Percentiles rank a stretch among this genome's conserved stretches.
These are phyloP conservation scores for Ernsta delagoae DNA, from an alignment of 2,888 invertebrate species.

Conservation along the genomic window DNA sequence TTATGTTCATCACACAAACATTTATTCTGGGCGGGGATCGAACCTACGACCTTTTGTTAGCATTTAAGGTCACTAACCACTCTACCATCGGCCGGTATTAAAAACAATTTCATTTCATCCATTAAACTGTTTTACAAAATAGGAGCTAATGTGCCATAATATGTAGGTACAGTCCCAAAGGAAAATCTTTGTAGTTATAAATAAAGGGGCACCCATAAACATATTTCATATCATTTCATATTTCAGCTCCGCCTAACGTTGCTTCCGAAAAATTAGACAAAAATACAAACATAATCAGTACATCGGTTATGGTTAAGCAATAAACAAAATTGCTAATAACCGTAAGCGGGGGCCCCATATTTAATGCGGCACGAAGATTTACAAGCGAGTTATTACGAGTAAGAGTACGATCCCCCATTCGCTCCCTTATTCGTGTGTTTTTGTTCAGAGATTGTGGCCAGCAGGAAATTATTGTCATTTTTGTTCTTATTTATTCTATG, in stretches of 20 bases:
- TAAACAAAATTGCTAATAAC: conserved; percentile 24
- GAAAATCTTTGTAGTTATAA: background rate
- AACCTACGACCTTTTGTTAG: no score
- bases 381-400: conserved; percentile 12
- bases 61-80: no score
- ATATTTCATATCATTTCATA: conserved; percentile 10
- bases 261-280: conserved; percentile 8
- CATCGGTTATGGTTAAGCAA: conserved; percentile 23
- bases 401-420: background rate
- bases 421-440: conserved; percentile 5
- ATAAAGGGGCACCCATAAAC: background rate
- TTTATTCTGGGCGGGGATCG: no score
- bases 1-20: no score
- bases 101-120: no score
- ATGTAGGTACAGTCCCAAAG: background rate
- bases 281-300: conserved; percentile 23
- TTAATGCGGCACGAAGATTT: conserved; percentile 17
- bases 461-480: conserved; percentile 13
- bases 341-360: conserved; percentile 6
- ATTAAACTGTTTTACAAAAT: no score
- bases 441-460: conserved; percentile 10
- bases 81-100: no score
- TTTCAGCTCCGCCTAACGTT: background rate
- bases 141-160: no score
- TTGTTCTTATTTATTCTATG: conserved; percentile 6